Conservation (phyloP, 2,888 invertebrate species). For the Nomada ruficornis region DNA sequence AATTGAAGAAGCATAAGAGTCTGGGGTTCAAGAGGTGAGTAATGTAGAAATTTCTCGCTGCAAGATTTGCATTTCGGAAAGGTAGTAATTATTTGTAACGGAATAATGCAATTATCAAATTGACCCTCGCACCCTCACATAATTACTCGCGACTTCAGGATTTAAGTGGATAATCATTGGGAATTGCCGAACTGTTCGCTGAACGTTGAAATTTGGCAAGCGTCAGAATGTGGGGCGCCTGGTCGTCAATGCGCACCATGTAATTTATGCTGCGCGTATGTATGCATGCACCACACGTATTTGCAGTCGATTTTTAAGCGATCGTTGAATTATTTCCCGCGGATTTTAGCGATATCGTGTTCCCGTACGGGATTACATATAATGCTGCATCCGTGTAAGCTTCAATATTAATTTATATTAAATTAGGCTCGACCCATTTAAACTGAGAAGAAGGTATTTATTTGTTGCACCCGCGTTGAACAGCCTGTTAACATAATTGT, state of each 20-base stretch:
- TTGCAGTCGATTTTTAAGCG: conserved; percentile 53
- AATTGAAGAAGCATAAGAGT: background rate
- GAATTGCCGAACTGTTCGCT: conserved; percentile 70
- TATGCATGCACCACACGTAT: conserved; percentile 47
- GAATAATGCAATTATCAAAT: conserved; percentile 82
- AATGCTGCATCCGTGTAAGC: too few species aligned
- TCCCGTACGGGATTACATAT: too few species aligned
- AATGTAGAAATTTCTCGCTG: conserved; percentile 21
- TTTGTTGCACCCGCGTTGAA: too few species aligned
- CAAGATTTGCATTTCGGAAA: conserved; percentile 77
- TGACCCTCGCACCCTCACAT: conserved; percentile 79
- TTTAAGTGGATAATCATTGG: conserved; percentile 82
- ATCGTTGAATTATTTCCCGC: conserved; percentile 18
- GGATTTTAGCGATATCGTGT: background rate
- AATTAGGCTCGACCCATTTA: too few species aligned
- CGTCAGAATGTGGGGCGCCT: conserved; percentile 74
- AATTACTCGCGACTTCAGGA: conserved; percentile 72
- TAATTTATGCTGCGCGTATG: conserved; percentile 70
- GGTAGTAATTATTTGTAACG: conserved; percentile 79
- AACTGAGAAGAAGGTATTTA: too few species aligned
- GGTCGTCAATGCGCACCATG: conserved; percentile 71
- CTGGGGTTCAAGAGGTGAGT: conserved; percentile 1
- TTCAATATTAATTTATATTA: too few species aligned
- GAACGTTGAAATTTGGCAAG: conserved; percentile 72
- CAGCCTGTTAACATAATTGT: too few species aligned